Conservation (phyloP, 2,797 vertebrate species). For the Brotula barbata region DNA sequence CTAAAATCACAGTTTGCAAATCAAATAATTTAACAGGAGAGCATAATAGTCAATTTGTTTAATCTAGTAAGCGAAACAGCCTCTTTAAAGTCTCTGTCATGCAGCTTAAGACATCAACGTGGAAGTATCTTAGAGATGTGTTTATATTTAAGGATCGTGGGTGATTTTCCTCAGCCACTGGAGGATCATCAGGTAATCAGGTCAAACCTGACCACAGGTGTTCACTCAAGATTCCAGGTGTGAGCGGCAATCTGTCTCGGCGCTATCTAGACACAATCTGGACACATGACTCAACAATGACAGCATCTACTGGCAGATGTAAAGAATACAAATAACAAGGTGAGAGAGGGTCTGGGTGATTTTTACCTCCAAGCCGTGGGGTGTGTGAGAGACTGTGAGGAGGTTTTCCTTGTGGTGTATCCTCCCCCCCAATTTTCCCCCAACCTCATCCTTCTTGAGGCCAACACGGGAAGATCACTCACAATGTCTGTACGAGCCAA, state of each 20-base stretch:
- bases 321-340: slow-evolving; percentile 26
- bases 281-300: slow-evolving; percentile 5
- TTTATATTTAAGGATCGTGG: too few relatives aligned
- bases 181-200: too few relatives aligned
- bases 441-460: slow-evolving; percentile 53
- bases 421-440: slow-evolving; percentile 54
- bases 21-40: too few relatives aligned
- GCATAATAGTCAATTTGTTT: too few relatives aligned
- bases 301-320: slow-evolving; percentile 34
- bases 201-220: slow-evolving; percentile 3
- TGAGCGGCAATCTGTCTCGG: neutral
- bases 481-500: slow-evolving; percentile 74
- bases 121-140: too few relatives aligned
- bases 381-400: slow-evolving; percentile 37
- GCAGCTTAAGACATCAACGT: too few relatives aligned
- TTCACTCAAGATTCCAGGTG: slow-evolving; percentile 11
- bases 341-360: slow-evolving; percentile 34
- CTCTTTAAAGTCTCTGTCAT: too few relatives aligned
- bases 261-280: neutral
- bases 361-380: slow-evolving; percentile 35
- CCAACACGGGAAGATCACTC: slow-evolving; percentile 71
- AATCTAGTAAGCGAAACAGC: too few relatives aligned
- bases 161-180: too few relatives aligned
- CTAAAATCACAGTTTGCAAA: too few relatives aligned
- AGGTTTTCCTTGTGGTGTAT: slow-evolving; percentile 38